Evolutionary conservation across 2,888 invertebrate genomes (phyloP), one percentile per base, ranked within the genome.

Genomic region (Serripes groenlandicus): DNA sequence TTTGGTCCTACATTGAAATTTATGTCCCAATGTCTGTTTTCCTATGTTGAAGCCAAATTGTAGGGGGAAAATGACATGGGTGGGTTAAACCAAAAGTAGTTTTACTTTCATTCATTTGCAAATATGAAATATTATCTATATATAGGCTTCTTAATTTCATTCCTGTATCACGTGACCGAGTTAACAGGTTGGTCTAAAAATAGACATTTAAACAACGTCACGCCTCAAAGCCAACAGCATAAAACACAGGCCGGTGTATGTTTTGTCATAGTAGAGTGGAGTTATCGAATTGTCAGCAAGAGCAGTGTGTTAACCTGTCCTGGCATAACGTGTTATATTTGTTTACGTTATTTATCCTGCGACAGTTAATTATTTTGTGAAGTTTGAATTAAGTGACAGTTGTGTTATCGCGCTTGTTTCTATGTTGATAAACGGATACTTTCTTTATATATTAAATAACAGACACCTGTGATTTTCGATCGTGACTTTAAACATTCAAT

Each of bases 161-260:
- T 62, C 73, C 73, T 73, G 73, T 73, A 73, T 73, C 73, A 73
- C 73, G 62, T 73, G 73, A 60, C 37, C 18, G 34, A n/a, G 28
- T 42, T 42, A 42, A 66, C 66, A 66, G 66, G 66, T 66, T 23
- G 37, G 56, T 60, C 73, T 73, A 73, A 60, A 62, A 37, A 60
- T 73, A 73, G 73, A 42, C 32, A 52, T 23, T 37, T 5, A 73
- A 42, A 34, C 11, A 26, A 66, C 66, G 42, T 66, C 66, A 66
- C 66, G 66, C 66, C 21, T 66, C 42, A 66, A 64, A 21, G 64
- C 32, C 15, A 64, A 23, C 28, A 23, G 35, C 21, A 5, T 66
- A 42, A 34, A 34, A 66, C 28, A 66, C 37, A 11, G 56, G 21
- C 11, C 23, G 11, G 56, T 23, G 23, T n/a, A 3, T n/a, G 11